phyloP scores from a whole-genome alignment of 2,113 vertebrate genomes.

The Lichenostomus cassidix region DNA sequence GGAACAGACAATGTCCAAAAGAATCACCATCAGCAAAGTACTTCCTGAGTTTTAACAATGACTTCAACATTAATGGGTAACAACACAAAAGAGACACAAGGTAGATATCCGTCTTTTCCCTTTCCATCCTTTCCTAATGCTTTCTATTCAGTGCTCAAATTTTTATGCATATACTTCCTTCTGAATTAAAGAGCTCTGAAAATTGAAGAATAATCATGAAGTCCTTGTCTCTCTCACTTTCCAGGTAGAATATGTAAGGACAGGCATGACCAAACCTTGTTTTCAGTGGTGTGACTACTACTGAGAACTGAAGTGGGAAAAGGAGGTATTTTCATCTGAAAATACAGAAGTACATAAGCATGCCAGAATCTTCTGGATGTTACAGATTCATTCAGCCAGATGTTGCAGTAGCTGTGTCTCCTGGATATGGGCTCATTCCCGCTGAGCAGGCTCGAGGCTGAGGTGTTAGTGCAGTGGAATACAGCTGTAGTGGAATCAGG shows the following conservation, averaged over 20 bases:
- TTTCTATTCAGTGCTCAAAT: neutral
- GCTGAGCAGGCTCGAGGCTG: neutral
- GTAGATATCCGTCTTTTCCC: neutral
- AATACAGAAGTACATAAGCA: neutral
- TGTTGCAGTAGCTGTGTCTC: neutral
- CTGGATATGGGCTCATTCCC: neutral
- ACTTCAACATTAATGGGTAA: neutral
- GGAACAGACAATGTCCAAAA: neutral
- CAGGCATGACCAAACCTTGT: neutral
- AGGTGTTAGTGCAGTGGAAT: neutral
- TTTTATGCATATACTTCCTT: neutral
- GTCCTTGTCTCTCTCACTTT: neutral
- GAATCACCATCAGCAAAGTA: neutral
- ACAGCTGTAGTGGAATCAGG: neutral
- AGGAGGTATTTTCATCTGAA: neutral
- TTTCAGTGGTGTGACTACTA: neutral
- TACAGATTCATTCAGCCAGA: neutral
- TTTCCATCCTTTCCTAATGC: neutral
- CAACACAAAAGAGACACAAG: neutral
- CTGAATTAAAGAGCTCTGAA: neutral
- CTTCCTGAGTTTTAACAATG: neutral
- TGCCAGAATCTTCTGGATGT: neutral
- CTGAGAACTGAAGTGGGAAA: neutral
- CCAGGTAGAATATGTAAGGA: neutral
- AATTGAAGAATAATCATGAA: neutral